Evolutionary conservation across 2,888 invertebrate genomes (phyloP).

Genomic region (Chouioia cunea): DNA sequence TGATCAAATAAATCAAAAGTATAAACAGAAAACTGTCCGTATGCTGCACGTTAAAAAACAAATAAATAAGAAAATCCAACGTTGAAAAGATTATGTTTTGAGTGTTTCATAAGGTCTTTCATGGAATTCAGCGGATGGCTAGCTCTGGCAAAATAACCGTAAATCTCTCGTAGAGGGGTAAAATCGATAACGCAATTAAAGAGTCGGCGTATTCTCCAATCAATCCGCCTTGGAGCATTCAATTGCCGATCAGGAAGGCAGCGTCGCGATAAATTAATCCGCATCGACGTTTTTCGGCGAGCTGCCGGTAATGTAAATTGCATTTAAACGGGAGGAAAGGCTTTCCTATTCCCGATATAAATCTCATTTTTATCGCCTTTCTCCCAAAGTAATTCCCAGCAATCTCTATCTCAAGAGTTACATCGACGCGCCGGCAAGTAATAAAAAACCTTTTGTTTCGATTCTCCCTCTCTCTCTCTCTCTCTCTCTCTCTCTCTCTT

Average conservation of each 20-base stretch:
- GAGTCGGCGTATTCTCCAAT: not conserved
- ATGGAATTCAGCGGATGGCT: no score
- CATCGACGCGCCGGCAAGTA: constrained; percentile 34
- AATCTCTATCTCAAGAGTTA: constrained; percentile 37
- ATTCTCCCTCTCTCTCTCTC: constrained; percentile 24
- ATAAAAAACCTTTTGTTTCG: constrained; percentile 18
- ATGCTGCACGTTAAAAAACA: no score
- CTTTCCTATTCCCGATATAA: constrained; percentile 19
- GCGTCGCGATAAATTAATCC: constrained; percentile 16
- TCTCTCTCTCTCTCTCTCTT: constrained; percentile 28
- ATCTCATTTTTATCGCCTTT: constrained; percentile 41
- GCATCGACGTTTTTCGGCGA: constrained; percentile 17
- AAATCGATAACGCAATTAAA: no score
- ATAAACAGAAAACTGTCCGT: no score
- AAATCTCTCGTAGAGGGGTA: not conserved
- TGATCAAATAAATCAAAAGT: no score
- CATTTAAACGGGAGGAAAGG: constrained; percentile 27
- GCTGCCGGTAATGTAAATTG: constrained; percentile 30
- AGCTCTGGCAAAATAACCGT: no score
- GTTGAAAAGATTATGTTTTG: no score
- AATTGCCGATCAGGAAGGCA: constrained; percentile 3
- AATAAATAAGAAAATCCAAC: no score
- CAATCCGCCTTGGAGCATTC: constrained; percentile 9
- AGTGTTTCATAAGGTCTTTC: no score
- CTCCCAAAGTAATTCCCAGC: constrained; percentile 29